phyloP scores from a whole-genome alignment of 1,140 invertebrate genomes.

The Samia ricini region DNA sequence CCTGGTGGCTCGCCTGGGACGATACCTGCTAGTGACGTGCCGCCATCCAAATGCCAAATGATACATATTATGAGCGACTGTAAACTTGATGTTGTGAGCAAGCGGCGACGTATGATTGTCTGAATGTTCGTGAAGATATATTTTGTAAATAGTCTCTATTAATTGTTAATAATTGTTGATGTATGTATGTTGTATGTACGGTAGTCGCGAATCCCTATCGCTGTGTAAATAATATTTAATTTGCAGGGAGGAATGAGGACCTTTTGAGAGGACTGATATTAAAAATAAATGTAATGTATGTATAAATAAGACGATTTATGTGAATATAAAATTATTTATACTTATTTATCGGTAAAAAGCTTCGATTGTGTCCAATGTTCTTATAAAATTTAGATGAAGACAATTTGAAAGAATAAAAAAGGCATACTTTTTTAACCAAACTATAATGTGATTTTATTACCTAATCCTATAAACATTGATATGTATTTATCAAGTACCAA shows the following conservation, averaged over 20 bases:
- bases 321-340: conserved; percentile 78
- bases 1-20: conserved; percentile 66
- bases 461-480: neutral
- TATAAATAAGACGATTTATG: conserved; percentile 76
- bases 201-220: conserved; percentile 76
- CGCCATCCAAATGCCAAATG: conserved; percentile 74
- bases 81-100: conserved; percentile 51
- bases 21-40: conserved; percentile 67
- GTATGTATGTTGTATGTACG: conserved; percentile 67
- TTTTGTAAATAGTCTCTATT: conserved; percentile 77
- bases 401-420: conserved; percentile 77
- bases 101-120: conserved; percentile 56
- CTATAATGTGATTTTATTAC: conserved; percentile 49
- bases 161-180: conserved; percentile 76
- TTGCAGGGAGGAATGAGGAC: conserved; percentile 77
- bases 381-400: conserved; percentile 78
- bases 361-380: conserved; percentile 78
- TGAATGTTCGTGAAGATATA: conserved; percentile 61
- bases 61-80: conserved; percentile 44
- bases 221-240: conserved; percentile 77
- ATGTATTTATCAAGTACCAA: conserved; percentile 6
- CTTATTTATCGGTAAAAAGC: conserved; percentile 78
- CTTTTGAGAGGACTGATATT: conserved; percentile 77
- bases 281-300: conserved; percentile 76
- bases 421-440: conserved; percentile 78